A percentile compares a stretch with the other conserved stretches of the same genome.
Evolutionary conservation across 2,888 invertebrate genomes (phyloP).

Genomic region (Ashinkailepas kermadecensis): DNA sequence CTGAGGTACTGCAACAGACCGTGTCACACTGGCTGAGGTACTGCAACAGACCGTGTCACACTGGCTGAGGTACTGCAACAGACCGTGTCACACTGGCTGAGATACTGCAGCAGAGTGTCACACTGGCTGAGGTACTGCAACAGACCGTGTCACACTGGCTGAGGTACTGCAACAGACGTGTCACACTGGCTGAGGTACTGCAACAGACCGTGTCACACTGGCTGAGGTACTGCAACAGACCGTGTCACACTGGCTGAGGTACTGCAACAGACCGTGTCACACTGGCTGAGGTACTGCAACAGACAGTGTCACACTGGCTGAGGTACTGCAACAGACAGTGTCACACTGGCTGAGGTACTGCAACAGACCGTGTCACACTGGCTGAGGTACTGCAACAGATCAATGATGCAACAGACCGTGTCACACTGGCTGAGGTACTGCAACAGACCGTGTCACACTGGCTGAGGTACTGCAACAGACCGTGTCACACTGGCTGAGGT

Average conservation of each 20-base stretch:
- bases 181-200: not conserved
- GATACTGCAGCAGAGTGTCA: conserved; percentile 43
- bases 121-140: conserved; percentile 16
- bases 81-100: conserved; percentile 45
- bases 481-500: too few species aligned
- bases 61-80: conserved; percentile 14
- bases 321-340: not conserved
- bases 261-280: not conserved
- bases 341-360: not conserved
- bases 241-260: not conserved
- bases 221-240: not conserved
- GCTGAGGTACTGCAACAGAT: too few species aligned
- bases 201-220: not conserved
- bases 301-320: too few species aligned
- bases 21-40: conserved; percentile 20
- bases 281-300: not conserved
- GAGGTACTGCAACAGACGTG: not conserved
- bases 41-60: not conserved
- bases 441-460: conserved; percentile 54
- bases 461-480: conserved; percentile 46
- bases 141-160: not conserved
- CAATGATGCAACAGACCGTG: conserved; percentile 39
- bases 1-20: conserved; percentile 46
- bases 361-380: too few species aligned
- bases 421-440: conserved; percentile 49